Conservation (phyloP, 2,797 vertebrate genomes). For the Jordanella pulchra region DNA sequence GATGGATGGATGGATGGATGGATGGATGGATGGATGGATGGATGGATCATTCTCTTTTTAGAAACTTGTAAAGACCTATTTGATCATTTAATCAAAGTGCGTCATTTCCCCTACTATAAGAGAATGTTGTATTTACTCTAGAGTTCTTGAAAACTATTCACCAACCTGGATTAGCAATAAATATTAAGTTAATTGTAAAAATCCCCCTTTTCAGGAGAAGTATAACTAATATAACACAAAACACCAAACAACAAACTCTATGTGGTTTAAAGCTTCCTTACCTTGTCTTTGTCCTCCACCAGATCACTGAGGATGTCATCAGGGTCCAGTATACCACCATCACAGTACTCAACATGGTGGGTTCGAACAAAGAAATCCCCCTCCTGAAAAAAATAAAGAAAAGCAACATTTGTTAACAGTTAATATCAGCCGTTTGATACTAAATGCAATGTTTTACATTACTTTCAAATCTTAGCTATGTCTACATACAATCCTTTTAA, state of each 20-base stretch:
- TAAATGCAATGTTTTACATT: background rate
- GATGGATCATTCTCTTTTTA: background rate
- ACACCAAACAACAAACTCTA: background rate
- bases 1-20: background rate
- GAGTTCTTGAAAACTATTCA: background rate
- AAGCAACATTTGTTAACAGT: background rate
- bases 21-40: no score
- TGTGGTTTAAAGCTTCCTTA: constrained; percentile 59
- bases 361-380: constrained; percentile 90
- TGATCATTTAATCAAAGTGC: background rate
- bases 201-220: background rate
- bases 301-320: constrained; percentile 94
- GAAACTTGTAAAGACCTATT: background rate
- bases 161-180: background rate
- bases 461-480: background rate
- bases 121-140: background rate
- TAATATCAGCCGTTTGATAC: background rate
- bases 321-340: constrained; percentile 95
- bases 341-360: constrained; percentile 94
- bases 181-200: background rate
- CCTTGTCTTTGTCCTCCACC: constrained; percentile 98
- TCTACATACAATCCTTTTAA: background rate
- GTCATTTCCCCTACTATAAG: background rate
- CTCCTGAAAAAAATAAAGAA: constrained; percentile 83
- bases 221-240: background rate